Evolutionary conservation across 1,140 invertebrate species (phyloP), one percentile per base, ranked within the genome.

Genomic region (Pseudomyrmex flavicornis): DNA sequence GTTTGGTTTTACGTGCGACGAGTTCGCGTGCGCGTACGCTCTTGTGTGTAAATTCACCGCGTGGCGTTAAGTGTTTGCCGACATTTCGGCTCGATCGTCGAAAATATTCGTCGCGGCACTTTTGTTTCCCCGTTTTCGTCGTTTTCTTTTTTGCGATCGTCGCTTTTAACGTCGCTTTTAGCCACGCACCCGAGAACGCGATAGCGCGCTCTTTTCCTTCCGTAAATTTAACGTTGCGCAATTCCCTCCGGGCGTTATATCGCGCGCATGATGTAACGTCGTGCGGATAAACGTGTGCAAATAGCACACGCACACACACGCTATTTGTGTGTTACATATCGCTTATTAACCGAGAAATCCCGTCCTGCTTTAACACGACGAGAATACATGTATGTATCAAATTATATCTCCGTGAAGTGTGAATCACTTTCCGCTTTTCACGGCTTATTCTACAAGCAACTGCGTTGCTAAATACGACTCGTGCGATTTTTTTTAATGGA

Each of bases 151-250:
- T 87, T 76, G 46, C 52, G 22, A 70, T 72, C 20, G 17, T 54
- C 52, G 26, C 72, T 61, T 73, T 62, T 26, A 79, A 20, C 22
- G 12, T 69, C 58, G 13, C 61, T 69, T 69, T 77, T 13, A 50
- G 3, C 10, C 35, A 62, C 54, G 61, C 17, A 80, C 44, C 8
- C 56, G 35, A 83, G 52, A 59, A 52, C 2, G 35, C 35, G n/a
- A 1, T 26, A 74, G 15, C 44, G 12, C n/a, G 20, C n/a, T 72
- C 68, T 83, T 77, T 77, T 83, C 50, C 82, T 76, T 65, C 73
- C 48, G 48, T 75, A 66, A 66, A 76, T 83, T 76, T 74, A 82
- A 66, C 85, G 50, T 83, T 83, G 35, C 80, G 61, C 56, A 83
- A 83, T 76, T 9, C 44, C 35, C 12, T 7, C 58, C 46, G 62